Evolutionary conservation across 2,113 vertebrate species (phyloP).

Genomic region (Pseudopodoces humilis): DNA sequence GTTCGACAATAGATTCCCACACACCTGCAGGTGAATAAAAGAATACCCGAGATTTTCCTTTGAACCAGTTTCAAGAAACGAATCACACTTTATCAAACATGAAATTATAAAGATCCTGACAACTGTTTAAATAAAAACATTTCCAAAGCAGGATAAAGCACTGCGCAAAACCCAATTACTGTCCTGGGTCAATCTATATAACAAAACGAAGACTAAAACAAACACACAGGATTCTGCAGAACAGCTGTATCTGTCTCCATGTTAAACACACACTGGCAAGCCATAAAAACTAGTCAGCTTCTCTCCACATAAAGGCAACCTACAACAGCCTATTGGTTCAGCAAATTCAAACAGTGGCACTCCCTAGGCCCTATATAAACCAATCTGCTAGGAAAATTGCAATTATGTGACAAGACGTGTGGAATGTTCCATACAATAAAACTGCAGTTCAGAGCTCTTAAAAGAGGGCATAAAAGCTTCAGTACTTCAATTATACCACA

Average conservation of each 20-base stretch:
- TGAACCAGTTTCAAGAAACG: constrained; percentile 32
- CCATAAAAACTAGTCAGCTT: constrained; percentile 24
- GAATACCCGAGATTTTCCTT: constrained; percentile 26
- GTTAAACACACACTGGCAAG: not conserved
- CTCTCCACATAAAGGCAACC: not conserved
- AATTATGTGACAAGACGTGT: constrained; percentile 30
- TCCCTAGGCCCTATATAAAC: not conserved
- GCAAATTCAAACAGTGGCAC: constrained; percentile 14
- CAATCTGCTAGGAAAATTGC: constrained; percentile 30
- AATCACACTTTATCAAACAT: not conserved
- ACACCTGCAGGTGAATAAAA: constrained; percentile 15
- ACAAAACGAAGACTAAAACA: not conserved
- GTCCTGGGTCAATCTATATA: not conserved
- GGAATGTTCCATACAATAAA: constrained; percentile 52
- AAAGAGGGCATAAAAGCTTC: constrained; percentile 45
- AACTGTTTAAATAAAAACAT: constrained; percentile 28
- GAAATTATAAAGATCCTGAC: not conserved
- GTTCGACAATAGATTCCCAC: not conserved
- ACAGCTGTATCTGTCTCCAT: not conserved
- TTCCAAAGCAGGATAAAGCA: constrained; percentile 14
- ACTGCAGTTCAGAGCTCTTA: constrained; percentile 34
- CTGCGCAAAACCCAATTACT: constrained; percentile 1
- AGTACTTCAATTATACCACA: constrained; percentile 52
- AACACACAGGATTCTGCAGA: not conserved
- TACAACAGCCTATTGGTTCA: not conserved